Base-by-base conservation (phyloP, 2,113 vertebrate species). In the Muntiacus muntjak region DNA sequence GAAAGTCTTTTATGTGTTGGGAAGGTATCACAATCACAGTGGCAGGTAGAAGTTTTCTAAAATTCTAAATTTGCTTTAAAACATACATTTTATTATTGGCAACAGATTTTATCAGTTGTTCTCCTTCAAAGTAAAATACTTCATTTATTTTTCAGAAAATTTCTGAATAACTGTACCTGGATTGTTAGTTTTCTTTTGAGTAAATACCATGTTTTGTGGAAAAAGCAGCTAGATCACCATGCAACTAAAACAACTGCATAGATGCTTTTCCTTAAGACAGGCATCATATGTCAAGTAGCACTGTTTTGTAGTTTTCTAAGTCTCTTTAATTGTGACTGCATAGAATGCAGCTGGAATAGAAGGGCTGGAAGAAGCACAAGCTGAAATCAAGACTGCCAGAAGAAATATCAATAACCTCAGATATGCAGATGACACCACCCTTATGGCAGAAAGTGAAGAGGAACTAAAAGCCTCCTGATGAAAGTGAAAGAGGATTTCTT, bases 11-110 rank as follows among this genome's bases (percentile, higher is more conserved):
- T 74, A 84, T 84, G 21, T 87, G 43, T 57, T 85, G 43, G 13
- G 16, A 87, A 93, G 2, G 17, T 91, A 19, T 95, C 45, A 60
- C 40, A 64, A 91, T 92, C 10, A 89, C 43, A 76, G 11, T 64
- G 40, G 36, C 45, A 74, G 64, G 33, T n/a, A 47, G 9, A 62
- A 74, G 28, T 52, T 95, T 92, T 82, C 45, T 19, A 52, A 78
- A 89, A 62, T 92, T 92, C 28, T 64, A 40, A 94, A 45, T 94
- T 97, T 95, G 79, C 78, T 89, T 89, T 11, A 81, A 97, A 94
- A 23, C 11, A 7, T 85, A 9, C 40, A 17, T 86, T 82, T 64
- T 74, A 64, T 87, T 55, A 87, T 64, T 82, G 36, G 28, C 71
- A 97, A 52, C 33, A 92, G 36, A 92, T 86, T 92, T 62, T 89